Evolutionary conservation across 2,797 vertebrate genomes (phyloP).

Genomic region (Neopelma chrysocephalum): DNA sequence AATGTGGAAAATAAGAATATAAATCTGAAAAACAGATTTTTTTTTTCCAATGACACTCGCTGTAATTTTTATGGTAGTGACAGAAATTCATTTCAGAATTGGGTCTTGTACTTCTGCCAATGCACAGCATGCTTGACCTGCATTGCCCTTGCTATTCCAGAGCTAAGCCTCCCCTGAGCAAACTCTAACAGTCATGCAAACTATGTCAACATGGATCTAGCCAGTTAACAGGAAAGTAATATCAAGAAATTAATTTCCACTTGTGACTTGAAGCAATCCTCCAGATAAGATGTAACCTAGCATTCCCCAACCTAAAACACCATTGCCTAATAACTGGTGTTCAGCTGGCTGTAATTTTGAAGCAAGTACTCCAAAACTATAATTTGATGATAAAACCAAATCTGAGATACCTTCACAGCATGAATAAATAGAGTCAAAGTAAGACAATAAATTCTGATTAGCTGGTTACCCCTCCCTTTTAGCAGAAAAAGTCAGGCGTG

Average conservation of each 20-base stretch:
- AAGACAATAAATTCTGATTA: not conserved
- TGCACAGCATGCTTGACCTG: constrained; percentile 43
- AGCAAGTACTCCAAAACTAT: not conserved
- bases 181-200: not conserved
- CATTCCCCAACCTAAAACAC: not conserved
- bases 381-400: not conserved
- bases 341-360: not conserved
- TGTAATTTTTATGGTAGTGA: not conserved
- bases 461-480: not conserved
- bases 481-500: not conserved
- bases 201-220: not conserved
- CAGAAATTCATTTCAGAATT: constrained; percentile 28
- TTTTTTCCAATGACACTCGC: not conserved
- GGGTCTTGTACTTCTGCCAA: constrained; percentile 37
- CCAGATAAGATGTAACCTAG: not conserved
- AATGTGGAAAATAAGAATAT: not conserved
- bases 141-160: constrained; percentile 27
- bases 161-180: not conserved
- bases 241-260: not conserved
- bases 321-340: not conserved
- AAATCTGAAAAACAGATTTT: not conserved
- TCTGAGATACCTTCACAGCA: not conserved
- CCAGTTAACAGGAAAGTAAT: not conserved
- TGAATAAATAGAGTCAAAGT: not conserved
- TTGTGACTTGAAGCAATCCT: not conserved